A percentile compares a stretch with the other conserved stretches of the same genome.
Evolutionary conservation across 2,888 invertebrate species (phyloP).

Genomic region (Alentia gelatinosa): DNA sequence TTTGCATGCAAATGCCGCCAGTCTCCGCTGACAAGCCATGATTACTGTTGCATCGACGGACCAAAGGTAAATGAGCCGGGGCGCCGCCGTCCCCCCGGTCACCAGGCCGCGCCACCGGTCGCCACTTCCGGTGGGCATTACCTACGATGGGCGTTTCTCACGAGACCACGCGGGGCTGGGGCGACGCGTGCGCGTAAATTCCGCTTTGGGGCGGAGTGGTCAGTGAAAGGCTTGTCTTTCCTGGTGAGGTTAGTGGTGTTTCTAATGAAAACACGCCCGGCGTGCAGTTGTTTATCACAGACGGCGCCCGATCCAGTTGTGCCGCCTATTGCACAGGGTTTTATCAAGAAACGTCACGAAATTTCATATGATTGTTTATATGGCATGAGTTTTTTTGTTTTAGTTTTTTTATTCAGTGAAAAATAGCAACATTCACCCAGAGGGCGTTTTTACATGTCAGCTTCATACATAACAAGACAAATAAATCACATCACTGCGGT

Average conservation of each 20-base stretch:
- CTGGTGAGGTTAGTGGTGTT: background rate
- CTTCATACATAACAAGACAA: too few relatives aligned
- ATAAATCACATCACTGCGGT: too few relatives aligned
- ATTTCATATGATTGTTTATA: too few relatives aligned
- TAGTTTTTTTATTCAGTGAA: too few relatives aligned
- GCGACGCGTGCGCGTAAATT: background rate
- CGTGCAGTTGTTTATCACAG: background rate
- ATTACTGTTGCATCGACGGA: constrained; percentile 29
- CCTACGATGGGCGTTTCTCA: constrained; percentile 25
- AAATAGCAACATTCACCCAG: too few relatives aligned
- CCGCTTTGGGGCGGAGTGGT: background rate
- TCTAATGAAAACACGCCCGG: background rate
- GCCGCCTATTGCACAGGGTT: too few relatives aligned
- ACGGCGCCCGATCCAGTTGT: too few relatives aligned
- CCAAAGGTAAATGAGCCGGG: constrained; percentile 6
- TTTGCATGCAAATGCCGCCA: constrained; percentile 35
- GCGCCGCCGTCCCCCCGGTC: background rate
- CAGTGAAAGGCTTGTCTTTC: constrained; percentile 1
- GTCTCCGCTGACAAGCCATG: constrained; percentile 20
- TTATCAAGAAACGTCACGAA: too few relatives aligned
- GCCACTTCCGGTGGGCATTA: constrained; percentile 35
- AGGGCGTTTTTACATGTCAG: too few relatives aligned
- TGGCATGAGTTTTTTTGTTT: too few relatives aligned
- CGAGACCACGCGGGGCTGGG: background rate
- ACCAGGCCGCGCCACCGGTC: background rate